These are phyloP conservation scores for Escarpia spicata DNA, from an alignment of 2,888 invertebrate genomes.

Conservation along the genomic window DNA sequence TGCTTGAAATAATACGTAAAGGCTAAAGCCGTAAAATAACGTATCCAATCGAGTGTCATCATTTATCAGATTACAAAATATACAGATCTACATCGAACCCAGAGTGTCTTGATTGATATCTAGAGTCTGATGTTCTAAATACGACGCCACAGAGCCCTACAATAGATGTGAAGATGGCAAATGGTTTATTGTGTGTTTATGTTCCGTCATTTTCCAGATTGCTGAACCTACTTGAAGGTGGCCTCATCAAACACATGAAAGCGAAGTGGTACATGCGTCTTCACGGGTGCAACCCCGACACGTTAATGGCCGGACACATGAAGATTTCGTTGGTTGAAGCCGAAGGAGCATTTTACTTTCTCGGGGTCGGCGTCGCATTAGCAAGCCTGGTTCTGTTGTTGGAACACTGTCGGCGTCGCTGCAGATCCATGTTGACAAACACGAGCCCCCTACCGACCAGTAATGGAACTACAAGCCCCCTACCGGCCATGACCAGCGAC, in stretches of 20 bases:
- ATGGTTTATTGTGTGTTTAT: neutral
- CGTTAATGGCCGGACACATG: slow-evolving; percentile 30
- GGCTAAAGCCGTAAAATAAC: too few species aligned
- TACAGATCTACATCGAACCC: too few species aligned
- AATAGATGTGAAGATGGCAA: neutral
- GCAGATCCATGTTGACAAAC: neutral
- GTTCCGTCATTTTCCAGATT: slow-evolving; percentile 26
- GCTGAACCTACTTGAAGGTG: slow-evolving; percentile 34
- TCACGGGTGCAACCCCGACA: slow-evolving; percentile 32
- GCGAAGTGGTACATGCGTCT: slow-evolving; percentile 27
- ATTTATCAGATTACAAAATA: too few species aligned
- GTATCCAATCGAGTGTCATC: too few species aligned
- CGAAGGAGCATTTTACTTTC: slow-evolving; percentile 39
- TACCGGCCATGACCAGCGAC: neutral
- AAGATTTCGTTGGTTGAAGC: slow-evolving; percentile 37
- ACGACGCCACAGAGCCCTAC: neutral
- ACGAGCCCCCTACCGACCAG: neutral
- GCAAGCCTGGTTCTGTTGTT: slow-evolving; percentile 28
- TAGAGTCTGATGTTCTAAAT: too few species aligned
- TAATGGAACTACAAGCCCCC: neutral
- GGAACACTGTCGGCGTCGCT: slow-evolving; percentile 23
- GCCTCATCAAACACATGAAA: slow-evolving; percentile 31
- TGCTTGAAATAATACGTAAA: too few species aligned
- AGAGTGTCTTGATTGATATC: too few species aligned
- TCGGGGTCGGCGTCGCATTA: slow-evolving; percentile 34